Evolutionary conservation across 2,888 invertebrate genomes (phyloP).

Genomic region (Pseudococcus longispinus): DNA sequence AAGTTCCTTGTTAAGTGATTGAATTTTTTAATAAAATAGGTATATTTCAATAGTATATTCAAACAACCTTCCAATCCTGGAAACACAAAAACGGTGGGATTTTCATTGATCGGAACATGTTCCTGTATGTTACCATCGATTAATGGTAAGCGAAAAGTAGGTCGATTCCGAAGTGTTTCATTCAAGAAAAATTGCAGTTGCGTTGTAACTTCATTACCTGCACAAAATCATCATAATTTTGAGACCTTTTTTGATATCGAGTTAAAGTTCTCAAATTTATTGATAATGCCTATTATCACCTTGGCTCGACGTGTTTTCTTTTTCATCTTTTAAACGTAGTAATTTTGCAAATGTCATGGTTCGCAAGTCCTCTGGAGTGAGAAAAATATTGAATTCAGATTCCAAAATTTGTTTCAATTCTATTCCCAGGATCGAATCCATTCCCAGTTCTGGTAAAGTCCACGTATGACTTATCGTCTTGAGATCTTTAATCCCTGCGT

Average conservation of each 20-base stretch:
- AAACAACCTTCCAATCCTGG: neutral
- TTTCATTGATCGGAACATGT: neutral
- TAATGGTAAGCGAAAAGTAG: neutral
- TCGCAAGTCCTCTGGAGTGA: constrained; percentile 86
- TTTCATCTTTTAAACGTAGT: constrained; percentile 62
- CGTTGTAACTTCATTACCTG: neutral
- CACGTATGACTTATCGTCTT: constrained; percentile 75
- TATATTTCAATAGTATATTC: no score
- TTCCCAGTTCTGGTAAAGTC: constrained; percentile 87
- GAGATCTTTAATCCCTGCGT: constrained; percentile 67
- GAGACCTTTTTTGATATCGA: no score
- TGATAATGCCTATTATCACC: neutral
- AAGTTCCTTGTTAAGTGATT: no score
- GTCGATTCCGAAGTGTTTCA: neutral
- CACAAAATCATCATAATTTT: neutral
- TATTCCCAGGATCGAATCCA: constrained; percentile 96
- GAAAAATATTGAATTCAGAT: constrained; percentile 83
- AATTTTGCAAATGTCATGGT: constrained; percentile 76
- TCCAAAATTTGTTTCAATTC: constrained; percentile 94
- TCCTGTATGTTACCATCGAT: neutral
- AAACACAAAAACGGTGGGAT: neutral
- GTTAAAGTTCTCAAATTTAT: neutral
- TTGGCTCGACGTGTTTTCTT: neutral
- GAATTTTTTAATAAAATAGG: no score
- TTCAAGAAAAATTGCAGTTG: neutral